phyloP scores from a whole-genome alignment of 2,797 vertebrate genomes.

The Phrynocephalus vlangalii region DNA sequence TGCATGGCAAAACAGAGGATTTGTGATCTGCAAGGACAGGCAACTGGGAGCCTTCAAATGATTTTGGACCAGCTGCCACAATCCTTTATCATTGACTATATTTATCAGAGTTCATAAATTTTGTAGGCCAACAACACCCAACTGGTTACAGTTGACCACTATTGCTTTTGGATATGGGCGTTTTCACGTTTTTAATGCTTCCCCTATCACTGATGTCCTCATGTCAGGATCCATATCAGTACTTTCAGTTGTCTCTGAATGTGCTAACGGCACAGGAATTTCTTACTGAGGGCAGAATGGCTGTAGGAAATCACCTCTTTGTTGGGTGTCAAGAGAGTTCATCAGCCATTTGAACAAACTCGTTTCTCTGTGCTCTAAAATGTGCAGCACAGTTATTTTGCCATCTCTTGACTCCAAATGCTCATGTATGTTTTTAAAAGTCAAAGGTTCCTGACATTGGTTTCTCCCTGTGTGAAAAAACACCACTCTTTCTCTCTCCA shows the following conservation, averaged over 20 bases:
- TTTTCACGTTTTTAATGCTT: not conserved
- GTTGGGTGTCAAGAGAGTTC: not conserved
- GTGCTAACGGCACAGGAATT: conserved; percentile 1
- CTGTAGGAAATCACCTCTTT: not conserved
- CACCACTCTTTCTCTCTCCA: too few species aligned
- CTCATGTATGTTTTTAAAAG: conserved; percentile 17
- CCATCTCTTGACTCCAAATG: not conserved
- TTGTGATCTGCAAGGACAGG: not conserved
- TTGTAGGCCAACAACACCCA: not conserved
- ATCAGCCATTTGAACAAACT: not conserved
- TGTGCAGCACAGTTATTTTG: not conserved
- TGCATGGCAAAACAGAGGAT: not conserved
- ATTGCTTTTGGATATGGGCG: not conserved
- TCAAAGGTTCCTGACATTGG: not conserved
- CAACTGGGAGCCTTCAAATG: not conserved
- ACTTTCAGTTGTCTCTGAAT: not conserved
- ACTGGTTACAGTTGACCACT: not conserved
- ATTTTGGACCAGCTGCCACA: not conserved
- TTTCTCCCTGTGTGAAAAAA: not conserved
- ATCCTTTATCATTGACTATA: not conserved
- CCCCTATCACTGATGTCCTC: not conserved
- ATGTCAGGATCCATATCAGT: not conserved
- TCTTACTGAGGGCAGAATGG: not conserved
- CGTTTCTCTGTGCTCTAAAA: not conserved
- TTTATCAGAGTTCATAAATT: not conserved